These are phyloP conservation scores for Coecobrya sp. DNA, from an alignment of 2,888 invertebrate species.

Conservation along the genomic window DNA sequence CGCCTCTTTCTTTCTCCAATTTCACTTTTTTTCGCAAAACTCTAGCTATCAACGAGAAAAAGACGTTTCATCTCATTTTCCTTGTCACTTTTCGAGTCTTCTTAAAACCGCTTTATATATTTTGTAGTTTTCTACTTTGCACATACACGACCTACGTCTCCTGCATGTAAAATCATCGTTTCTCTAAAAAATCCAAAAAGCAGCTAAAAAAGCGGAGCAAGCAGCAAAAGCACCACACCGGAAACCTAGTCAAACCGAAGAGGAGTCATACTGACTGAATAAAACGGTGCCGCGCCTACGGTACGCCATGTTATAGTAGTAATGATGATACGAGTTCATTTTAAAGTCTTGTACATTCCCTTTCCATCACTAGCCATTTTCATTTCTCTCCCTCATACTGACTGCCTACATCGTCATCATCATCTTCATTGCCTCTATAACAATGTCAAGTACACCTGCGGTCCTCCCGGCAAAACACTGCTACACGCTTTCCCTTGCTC, in stretches of 20 bases:
- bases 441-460: constrained; percentile 84
- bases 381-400: constrained; percentile 5
- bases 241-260: not conserved
- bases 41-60: not conserved
- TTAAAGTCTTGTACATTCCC: not conserved
- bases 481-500: not conserved
- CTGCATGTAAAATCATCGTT: constrained; percentile 52
- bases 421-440: constrained; percentile 71
- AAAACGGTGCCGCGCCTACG: not conserved
- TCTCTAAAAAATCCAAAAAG: constrained; percentile 33
- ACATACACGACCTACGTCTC: not conserved
- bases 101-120: not conserved
- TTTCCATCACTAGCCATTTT: not conserved
- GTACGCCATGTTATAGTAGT: constrained; percentile 3
- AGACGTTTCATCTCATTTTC: not conserved
- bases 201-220: not conserved
- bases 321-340: constrained; percentile 38
- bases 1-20: not conserved
- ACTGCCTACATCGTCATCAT: not conserved
- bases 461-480: constrained; percentile 67
- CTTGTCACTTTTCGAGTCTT: no score
- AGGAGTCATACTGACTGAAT: constrained; percentile 10
- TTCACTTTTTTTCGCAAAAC: not conserved
- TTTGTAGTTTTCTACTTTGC: not conserved
- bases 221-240: constrained; percentile 12